Evolutionary conservation across 1,140 invertebrate genomes (phyloP).

Genomic region (Conus betulinus): DNA sequence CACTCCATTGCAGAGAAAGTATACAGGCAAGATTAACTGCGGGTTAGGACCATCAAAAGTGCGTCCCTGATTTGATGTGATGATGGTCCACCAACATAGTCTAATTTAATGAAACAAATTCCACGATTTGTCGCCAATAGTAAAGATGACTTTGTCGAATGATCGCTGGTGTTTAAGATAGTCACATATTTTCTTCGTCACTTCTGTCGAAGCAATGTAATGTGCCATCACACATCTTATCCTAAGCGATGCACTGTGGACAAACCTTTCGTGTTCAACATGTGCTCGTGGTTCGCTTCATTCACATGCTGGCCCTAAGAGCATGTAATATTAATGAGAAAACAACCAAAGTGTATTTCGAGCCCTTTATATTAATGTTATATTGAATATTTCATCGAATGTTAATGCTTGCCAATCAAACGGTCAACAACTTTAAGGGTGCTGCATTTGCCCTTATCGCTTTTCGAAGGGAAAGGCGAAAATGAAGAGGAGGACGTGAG

Average conservation of each 20-base stretch:
- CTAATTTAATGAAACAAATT: background rate
- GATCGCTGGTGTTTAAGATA: background rate
- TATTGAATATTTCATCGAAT: too few species aligned
- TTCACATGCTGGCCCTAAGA: too few species aligned
- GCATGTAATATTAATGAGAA: too few species aligned
- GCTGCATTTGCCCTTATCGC: too few species aligned
- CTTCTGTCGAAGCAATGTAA: background rate
- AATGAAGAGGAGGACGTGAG: too few species aligned
- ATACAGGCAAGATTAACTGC: background rate
- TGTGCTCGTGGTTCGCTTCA: too few species aligned
- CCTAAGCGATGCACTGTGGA: background rate
- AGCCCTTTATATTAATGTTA: too few species aligned
- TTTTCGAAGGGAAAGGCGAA: too few species aligned
- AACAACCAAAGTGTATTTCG: too few species aligned
- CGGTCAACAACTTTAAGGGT: too few species aligned
- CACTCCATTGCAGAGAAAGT: conserved; percentile 37
- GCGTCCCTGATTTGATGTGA: background rate
- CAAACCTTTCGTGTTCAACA: too few species aligned
- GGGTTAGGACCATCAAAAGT: conserved; percentile 3
- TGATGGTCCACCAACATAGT: background rate
- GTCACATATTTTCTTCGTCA: background rate
- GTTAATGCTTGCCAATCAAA: too few species aligned
- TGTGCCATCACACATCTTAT: background rate
- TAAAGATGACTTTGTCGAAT: background rate
- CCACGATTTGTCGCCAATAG: background rate